Evolutionary conservation across 2,113 vertebrate species (phyloP).

Genomic region (Pelecanoides urinatrix): DNA sequence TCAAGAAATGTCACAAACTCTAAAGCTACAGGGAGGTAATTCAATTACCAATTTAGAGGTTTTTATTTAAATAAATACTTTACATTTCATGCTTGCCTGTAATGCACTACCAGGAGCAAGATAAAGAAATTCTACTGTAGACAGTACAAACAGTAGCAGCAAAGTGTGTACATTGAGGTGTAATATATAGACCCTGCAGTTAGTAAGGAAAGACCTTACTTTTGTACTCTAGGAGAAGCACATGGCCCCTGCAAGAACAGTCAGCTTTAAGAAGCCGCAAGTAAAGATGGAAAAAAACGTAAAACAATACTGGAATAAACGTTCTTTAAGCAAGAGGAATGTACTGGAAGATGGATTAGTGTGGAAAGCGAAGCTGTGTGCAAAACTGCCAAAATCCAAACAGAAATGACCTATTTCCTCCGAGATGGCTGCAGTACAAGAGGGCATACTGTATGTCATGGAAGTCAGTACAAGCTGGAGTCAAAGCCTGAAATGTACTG

Average conservation of each 20-base stretch:
- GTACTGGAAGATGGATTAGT: conserved; percentile 66
- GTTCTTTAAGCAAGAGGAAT: conserved; percentile 66
- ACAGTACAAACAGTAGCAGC: conserved; percentile 94
- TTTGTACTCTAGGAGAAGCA: conserved; percentile 74
- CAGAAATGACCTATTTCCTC: conserved; percentile 56
- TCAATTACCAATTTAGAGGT: conserved; percentile 83
- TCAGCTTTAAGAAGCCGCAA: conserved; percentile 74
- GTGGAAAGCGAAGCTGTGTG: conserved; percentile 72
- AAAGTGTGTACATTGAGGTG: conserved; percentile 86
- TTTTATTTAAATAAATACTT: conserved; percentile 96
- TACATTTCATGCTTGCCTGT: conserved; percentile 96
- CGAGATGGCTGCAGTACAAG: conserved; percentile 62
- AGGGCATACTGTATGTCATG: conserved; percentile 35
- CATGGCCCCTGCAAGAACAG: conserved; percentile 76
- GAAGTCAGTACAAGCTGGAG: conserved; percentile 60
- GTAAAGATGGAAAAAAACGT: conserved; percentile 30
- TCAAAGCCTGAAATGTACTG: conserved; percentile 12
- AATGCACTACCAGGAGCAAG: conserved; percentile 88
- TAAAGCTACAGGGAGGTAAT: conserved; percentile 91
- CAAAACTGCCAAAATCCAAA: conserved; percentile 65
- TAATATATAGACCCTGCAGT: conserved; percentile 84
- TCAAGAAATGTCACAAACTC: conserved; percentile 88
- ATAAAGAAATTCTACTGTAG: conserved; percentile 83
- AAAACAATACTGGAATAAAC: conserved; percentile 65
- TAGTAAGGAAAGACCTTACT: conserved; percentile 78